These are phyloP conservation scores for Vespertilio murinus DNA, from an alignment of 2,797 vertebrate species.

Conservation along the genomic window DNA sequence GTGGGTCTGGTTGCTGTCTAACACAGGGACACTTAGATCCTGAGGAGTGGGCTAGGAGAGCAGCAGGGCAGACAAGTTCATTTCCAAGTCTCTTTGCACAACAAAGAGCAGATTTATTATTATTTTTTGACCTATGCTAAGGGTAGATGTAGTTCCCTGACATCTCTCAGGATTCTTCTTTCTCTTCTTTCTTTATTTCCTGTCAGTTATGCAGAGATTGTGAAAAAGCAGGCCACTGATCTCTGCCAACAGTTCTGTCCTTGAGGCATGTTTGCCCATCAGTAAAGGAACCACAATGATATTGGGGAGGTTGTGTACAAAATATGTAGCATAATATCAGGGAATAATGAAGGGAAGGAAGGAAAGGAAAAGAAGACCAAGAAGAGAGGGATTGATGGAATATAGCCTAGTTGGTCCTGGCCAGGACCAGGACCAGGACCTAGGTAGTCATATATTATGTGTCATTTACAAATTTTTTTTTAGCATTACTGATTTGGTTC, in stretches of 20 bases:
- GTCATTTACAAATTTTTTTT: neutral
- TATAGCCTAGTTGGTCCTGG: neutral
- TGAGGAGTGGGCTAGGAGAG: neutral
- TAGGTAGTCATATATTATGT: neutral
- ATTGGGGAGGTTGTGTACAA: neutral
- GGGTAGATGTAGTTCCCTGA: neutral
- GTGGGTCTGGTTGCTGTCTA: neutral
- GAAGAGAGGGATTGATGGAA: neutral
- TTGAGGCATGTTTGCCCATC: neutral
- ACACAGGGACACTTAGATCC: neutral
- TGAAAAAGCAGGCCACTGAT: neutral
- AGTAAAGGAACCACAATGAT: neutral
- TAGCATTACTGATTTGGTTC: neutral
- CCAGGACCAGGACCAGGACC: neutral
- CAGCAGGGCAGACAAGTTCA: no score
- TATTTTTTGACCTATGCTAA: rapidly evolving
- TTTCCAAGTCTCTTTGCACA: no score
- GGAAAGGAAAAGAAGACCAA: neutral
- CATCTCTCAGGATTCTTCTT: neutral
- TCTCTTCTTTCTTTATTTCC: neutral
- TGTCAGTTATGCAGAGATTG: neutral
- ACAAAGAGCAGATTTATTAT: neutral
- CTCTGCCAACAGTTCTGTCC: neutral
- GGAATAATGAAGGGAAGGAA: neutral
- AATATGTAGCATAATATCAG: no score